Evolutionary conservation across 2,888 invertebrate species (phyloP).

Genomic region (Ditula angustiorana): DNA sequence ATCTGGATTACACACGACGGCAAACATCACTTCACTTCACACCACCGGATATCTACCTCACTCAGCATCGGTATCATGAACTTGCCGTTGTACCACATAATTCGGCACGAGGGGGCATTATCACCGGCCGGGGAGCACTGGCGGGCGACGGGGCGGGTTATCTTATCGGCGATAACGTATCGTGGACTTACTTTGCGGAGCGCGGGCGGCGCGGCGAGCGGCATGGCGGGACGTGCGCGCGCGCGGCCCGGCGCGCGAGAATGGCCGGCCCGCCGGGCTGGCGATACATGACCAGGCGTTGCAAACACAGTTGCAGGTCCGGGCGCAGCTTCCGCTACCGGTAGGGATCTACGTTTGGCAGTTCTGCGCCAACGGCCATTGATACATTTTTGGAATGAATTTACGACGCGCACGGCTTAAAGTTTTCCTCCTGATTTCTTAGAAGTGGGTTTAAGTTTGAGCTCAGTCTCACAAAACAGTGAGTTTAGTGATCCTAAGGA

Average conservation of each 20-base stretch:
- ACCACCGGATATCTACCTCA: slow-evolving; percentile 53
- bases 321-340: too few relatives aligned
- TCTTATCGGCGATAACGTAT: slow-evolving; percentile 4
- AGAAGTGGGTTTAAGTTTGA: too few relatives aligned
- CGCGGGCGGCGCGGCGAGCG: slow-evolving; percentile 4
- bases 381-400: too few relatives aligned
- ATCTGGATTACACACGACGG: slow-evolving; percentile 42
- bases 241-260: not conserved
- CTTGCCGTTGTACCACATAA: slow-evolving; percentile 58
- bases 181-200: not conserved
- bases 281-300: not conserved
- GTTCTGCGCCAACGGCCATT: too few relatives aligned
- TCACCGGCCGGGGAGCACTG: slow-evolving; percentile 38
- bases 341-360: too few relatives aligned
- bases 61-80: slow-evolving; percentile 57
- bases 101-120: slow-evolving; percentile 39
- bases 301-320: not conserved
- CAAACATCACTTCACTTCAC: slow-evolving; percentile 47
- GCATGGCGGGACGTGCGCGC: not conserved
- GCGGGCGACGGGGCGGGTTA: not conserved
- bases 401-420: too few relatives aligned
- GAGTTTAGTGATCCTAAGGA: too few relatives aligned
- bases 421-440: too few relatives aligned
- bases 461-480: too few relatives aligned
- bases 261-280: not conserved